Evolutionary conservation across 2,797 vertebrate genomes (phyloP).

Genomic region (Sparidentex hasta): DNA sequence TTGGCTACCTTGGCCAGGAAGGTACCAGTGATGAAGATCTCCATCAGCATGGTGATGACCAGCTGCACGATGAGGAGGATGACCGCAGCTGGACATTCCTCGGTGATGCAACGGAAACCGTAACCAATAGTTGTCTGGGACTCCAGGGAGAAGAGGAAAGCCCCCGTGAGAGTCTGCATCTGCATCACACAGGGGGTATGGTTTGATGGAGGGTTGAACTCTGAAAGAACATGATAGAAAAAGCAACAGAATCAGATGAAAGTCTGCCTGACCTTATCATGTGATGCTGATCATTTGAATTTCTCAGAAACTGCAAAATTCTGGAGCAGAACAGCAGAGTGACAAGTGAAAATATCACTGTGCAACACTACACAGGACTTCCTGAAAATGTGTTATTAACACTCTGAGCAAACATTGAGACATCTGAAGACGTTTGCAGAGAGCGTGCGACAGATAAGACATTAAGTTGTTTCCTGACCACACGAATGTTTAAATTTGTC

Average conservation of each 20-base stretch:
- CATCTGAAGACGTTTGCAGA: neutral
- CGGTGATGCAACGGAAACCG: slow-evolving; percentile 97
- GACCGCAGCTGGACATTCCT: slow-evolving; percentile 95
- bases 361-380: neutral
- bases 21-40: slow-evolving; percentile 98
- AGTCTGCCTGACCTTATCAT: no score
- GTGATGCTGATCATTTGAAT: no score
- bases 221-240: slow-evolving; percentile 59
- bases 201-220: slow-evolving; percentile 94
- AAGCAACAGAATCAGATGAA: neutral
- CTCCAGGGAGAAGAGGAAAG: slow-evolving; percentile 98
- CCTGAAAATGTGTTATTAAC: neutral
- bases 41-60: slow-evolving; percentile 97
- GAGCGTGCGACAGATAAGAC: neutral
- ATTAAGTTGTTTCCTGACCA: neutral
- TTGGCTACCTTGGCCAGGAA: slow-evolving; percentile 93
- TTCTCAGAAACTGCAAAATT: no score
- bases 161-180: slow-evolving; percentile 94
- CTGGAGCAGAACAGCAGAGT: no score
- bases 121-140: slow-evolving; percentile 99
- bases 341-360: neutral
- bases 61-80: slow-evolving; percentile 95
- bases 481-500: neutral
- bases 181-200: slow-evolving; percentile 98
- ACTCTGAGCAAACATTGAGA: neutral